Percentiles rank a stretch among this genome's conserved stretches.
phyloP scores from a whole-genome alignment of 2,797 vertebrate genomes.

The Lepus oiostolus region DNA sequence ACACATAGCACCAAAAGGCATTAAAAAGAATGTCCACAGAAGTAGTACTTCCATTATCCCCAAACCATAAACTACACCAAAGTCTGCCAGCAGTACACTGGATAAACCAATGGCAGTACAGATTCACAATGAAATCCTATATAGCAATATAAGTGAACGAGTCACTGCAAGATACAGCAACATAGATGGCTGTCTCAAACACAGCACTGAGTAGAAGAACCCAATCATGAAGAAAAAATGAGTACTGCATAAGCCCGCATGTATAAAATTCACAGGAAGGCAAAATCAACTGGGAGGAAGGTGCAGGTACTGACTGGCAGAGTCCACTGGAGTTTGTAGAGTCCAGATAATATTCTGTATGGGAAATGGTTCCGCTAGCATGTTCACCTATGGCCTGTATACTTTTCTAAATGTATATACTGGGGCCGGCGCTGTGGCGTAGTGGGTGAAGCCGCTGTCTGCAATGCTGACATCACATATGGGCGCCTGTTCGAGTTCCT shows the following conservation, averaged over 20 bases:
- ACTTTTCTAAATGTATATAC: not conserved
- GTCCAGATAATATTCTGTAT: not conserved
- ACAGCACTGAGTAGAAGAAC: not conserved
- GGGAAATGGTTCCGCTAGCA: not conserved
- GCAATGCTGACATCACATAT: too few relatives aligned
- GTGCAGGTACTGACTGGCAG: accelerated
- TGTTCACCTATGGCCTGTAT: not conserved
- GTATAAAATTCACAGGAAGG: not conserved
- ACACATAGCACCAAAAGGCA: not conserved
- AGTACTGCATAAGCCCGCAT: not conserved
- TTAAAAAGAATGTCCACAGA: not conserved
- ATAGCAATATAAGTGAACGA: not conserved
- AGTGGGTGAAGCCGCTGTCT: too few relatives aligned
- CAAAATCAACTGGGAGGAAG: not conserved
- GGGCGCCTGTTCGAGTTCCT: too few relatives aligned
- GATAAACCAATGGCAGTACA: not conserved
- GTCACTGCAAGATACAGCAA: not conserved
- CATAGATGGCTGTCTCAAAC: not conserved
- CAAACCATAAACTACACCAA: not conserved
- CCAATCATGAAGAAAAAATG: not conserved
- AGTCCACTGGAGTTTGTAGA: not conserved
- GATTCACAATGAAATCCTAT: not conserved
- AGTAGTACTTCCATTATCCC: not conserved
- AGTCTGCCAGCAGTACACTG: not conserved
- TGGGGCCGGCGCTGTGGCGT: too few relatives aligned